Evolutionary conservation across 1,140 invertebrate genomes (phyloP).

Genomic region (Cardiocondyla obscurior): DNA sequence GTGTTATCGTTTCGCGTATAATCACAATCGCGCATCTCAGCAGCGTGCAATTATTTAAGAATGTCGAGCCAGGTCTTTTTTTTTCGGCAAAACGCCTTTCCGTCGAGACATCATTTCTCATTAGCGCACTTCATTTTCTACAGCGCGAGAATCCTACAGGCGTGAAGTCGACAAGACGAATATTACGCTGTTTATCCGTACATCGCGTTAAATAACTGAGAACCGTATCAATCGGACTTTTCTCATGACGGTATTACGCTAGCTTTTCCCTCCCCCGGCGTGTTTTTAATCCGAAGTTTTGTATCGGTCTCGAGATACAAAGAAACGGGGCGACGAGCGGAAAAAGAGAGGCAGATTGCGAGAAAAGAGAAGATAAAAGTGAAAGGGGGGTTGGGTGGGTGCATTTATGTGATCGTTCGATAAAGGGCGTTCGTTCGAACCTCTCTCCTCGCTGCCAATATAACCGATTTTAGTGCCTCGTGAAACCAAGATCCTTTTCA

Average conservation of each 20-base stretch:
- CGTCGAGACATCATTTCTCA: background rate
- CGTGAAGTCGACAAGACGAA: background rate
- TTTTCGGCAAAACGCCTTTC: background rate
- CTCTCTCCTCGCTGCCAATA: constrained; percentile 67
- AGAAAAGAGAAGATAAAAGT: constrained; percentile 11
- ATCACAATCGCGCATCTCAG: background rate
- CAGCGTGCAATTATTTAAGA: background rate
- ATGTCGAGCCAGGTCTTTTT: background rate
- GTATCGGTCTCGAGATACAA: constrained; percentile 2
- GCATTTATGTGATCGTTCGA: constrained; percentile 64
- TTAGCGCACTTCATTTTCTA: background rate
- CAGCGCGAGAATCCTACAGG: background rate
- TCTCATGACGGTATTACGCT: background rate
- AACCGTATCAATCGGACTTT: background rate
- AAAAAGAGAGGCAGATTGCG: background rate
- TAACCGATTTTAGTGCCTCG: constrained; percentile 74
- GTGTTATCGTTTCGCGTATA: background rate
- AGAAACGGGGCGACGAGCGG: background rate
- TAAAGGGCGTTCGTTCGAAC: constrained; percentile 65
- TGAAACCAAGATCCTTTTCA: constrained; percentile 74
- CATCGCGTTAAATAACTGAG: background rate
- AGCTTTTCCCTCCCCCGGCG: background rate
- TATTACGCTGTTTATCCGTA: background rate
- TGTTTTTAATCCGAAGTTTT: constrained; percentile 40
- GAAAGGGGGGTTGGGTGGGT: constrained; percentile 43